Percentiles rank a stretch among this genome's conserved stretches.
phyloP scores from a whole-genome alignment of 2,113 vertebrate species.

The Microcebus ravelobensis region DNA sequence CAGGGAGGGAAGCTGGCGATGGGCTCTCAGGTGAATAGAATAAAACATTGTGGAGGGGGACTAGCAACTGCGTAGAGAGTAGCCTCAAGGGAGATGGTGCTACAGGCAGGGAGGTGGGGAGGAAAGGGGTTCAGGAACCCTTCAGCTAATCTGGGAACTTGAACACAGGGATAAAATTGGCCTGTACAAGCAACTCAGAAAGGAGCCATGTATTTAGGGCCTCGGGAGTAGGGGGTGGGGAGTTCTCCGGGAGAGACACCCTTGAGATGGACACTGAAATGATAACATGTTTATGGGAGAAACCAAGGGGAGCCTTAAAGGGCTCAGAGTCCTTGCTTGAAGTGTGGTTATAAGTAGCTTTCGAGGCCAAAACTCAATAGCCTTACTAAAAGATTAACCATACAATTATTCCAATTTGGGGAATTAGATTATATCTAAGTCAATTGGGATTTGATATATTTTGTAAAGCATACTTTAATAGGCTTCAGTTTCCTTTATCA shows the following conservation, averaged over 20 bases:
- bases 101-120: neutral
- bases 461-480: conserved; percentile 27
- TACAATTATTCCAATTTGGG: neutral
- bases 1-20: neutral
- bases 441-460: neutral
- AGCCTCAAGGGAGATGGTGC: neutral
- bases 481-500: conserved; percentile 59
- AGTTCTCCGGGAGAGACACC: neutral
- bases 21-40: neutral
- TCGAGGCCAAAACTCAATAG: conserved; percentile 26
- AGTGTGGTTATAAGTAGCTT: neutral
- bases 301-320: neutral
- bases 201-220: neutral
- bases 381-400: conserved; percentile 15
- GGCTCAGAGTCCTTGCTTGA: neutral
- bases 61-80: neutral
- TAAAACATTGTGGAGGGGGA: neutral
- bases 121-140: neutral
- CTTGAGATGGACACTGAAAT: neutral
- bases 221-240: neutral
- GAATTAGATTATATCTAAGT: neutral
- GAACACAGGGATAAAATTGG: neutral
- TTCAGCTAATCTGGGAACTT: neutral
- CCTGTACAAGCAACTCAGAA: neutral
- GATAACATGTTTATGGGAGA: neutral